Base-by-base conservation (phyloP, 2,113 vertebrate species). In the Hyla sarda region DNA sequence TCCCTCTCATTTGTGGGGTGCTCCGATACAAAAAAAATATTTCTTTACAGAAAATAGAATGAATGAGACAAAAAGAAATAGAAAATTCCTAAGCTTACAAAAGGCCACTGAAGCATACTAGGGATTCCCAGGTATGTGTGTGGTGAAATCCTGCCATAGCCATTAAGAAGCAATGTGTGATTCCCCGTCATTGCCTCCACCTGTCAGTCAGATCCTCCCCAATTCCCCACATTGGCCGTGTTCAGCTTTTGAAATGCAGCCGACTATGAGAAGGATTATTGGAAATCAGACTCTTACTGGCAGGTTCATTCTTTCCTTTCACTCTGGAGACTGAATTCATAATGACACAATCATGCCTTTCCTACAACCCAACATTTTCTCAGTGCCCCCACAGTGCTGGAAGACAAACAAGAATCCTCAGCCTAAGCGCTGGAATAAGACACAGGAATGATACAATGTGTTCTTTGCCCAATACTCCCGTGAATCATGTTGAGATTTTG, bases 31-130 rank as follows among this genome's bases (percentile, higher is more conserved):
- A 89, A 87, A 90, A 90, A 89, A 84, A 58, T 1, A 19, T 78
- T 89, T 88, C 89, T 89, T 67, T 0, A 34, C 83, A 88, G 56
- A 47, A 48, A 87, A 89, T 88, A 89, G 58, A 88, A 85, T 79
- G 32, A 82, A 73, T 89, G 90, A 47, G 77, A 89, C 87, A 87
- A 71, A 52, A 69, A 91, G 88, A 3, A 86, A 86, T 69, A 1
- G 82, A 87, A 10, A 76, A 87, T 90, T 91, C 60, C 6, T 75
- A 32, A 81, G 89, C 89, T 30, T 86, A 84, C 90, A 89, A 62
- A 78, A 85, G 88, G 87, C 84, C 84, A 87, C 83, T 0, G 85
- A 89, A 90, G 92, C 91, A 0, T 79, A 85, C 89, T 72, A 1
- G 62, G 23, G 47, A 0, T 0, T 82, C 87, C 87, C 21, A 54